Evolutionary conservation across 2,113 vertebrate genomes (phyloP), one percentile per base, ranked within the genome.

Genomic region (Kryptolebias marmoratus): DNA sequence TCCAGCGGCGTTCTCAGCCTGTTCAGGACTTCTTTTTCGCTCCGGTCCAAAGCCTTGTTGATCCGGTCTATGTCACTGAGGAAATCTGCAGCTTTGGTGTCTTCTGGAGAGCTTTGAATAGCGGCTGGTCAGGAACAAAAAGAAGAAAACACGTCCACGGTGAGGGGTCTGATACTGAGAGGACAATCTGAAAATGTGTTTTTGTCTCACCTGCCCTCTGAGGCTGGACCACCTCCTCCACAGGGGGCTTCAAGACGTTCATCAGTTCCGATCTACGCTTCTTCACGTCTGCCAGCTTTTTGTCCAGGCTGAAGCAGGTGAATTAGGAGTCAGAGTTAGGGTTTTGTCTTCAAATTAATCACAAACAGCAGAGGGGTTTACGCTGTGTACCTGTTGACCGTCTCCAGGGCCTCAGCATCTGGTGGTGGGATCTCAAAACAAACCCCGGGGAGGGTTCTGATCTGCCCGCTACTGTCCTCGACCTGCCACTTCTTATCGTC

Each of bases 371-470:
- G 32, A 7, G 28, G 13, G 18, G 30, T 56, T 60, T 68, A 8
- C 48, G 3, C 31, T n/a, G 14, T 27, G 36, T 85, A 99, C 98
- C 93, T 92, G 3, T 94, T 92, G 49, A 94, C 90, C 65, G 78
- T 94, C 9, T 95, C 92, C 54, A 93, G 75, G 8, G 95, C 93
- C 3, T 96, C 95, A 0, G 71, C 75, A 70, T 98, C 96, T 2
- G 97, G 96, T 0, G 96, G 94, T 6, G 95, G 97, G 77, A 98
- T 89, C 80, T 88, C 88, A 82, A 99, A 95, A 75, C 97, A 98
- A 9, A 90, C 92, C 5, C 96, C 95, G 0, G 98, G 96, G 14
- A 94, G 91, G 0, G 84, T 86, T 74, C 91, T 95, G 59, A 80
- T 91, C 75, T 89, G 78, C 1, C 94, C 94, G 0, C 67, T 32